Base-by-base conservation (phyloP, 2,797 vertebrate species). In the Chelidonichthys spinosus region DNA sequence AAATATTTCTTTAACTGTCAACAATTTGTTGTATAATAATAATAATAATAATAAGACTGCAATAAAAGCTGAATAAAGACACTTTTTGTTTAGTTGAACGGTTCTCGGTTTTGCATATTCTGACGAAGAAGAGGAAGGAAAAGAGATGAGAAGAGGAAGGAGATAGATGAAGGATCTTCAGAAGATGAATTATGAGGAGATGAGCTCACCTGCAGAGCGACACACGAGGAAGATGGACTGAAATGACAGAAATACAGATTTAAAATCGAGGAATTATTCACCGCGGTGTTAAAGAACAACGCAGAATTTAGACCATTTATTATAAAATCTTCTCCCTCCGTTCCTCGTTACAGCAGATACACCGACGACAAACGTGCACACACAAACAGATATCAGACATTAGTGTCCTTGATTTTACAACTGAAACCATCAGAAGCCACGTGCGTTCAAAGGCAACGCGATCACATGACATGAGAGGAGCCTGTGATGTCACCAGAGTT, bases 331-430 rank as follows among this genome's bases (percentile, higher is more conserved):
- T 25, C 18, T 42, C 25, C 43, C 40, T 75, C 42, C 11, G 32
- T 74, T 85, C 58, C 54, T 72, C 17, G 15, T 78, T 88, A 88
- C 90, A 92, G 90, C 88, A 90, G 82, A 87, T 56, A 84, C 81
- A 86, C 47, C 52, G 35, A 84, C 9, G 2, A 87, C 79, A 79
- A 32, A 43, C 69, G 69, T 53, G n/a, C n/a, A n/a, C n/a, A n/a
- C 62, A 85, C 76, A 78, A 63, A 83, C 68, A 90, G 75, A 80
- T 47, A 77, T 69, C 43, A 76, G 69, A 83, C 67, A 67, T 43
- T 11, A 62, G 69, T 18, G 63, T 59, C 72, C 63, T 37, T 53
- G 60, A 74, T 67, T 25, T 79, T 73, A 62, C 75, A 83, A 43
- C 52, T 63, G 25, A 73, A 77, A 36, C 25, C 36, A 2, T 86